Conservation (phyloP, 2,113 vertebrate genomes). For the Otis tarda region DNA sequence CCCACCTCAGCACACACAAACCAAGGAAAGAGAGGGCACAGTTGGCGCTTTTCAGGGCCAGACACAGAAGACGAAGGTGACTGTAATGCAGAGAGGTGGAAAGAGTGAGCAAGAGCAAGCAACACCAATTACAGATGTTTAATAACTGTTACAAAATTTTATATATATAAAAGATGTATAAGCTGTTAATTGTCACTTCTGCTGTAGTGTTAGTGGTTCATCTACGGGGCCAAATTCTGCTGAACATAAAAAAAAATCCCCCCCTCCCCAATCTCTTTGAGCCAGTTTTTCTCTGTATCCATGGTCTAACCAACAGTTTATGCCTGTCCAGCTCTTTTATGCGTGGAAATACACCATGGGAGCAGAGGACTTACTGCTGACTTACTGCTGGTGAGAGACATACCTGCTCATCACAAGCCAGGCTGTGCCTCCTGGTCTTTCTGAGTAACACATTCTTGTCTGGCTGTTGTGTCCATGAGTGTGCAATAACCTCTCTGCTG, state of each 20-base stretch:
- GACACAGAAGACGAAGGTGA: not conserved
- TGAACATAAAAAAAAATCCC: not conserved
- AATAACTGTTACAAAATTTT: not conserved
- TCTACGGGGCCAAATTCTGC: not conserved
- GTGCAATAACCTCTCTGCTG: not conserved
- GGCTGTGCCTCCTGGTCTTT: not conserved
- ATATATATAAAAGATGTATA: not conserved
- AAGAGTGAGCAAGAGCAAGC: not conserved
- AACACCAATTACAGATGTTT: not conserved
- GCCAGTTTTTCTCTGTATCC: not conserved
- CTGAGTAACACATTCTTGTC: not conserved
- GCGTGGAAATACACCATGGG: not conserved
- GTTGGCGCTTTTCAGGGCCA: constrained; percentile 3
- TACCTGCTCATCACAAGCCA: not conserved
- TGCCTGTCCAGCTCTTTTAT: not conserved
- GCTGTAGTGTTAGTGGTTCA: not conserved
- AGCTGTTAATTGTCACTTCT: not conserved
- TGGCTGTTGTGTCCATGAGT: not conserved
- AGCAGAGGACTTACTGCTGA: not conserved
- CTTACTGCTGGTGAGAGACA: not conserved
- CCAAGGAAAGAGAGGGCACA: not conserved
- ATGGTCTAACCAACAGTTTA: not conserved
- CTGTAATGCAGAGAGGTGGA: not conserved
- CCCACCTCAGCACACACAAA: not conserved
- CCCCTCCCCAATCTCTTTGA: not conserved